Conservation (phyloP, 37 sponge, comb jelly and placozoan species). For the Beroe ovata region DNA sequence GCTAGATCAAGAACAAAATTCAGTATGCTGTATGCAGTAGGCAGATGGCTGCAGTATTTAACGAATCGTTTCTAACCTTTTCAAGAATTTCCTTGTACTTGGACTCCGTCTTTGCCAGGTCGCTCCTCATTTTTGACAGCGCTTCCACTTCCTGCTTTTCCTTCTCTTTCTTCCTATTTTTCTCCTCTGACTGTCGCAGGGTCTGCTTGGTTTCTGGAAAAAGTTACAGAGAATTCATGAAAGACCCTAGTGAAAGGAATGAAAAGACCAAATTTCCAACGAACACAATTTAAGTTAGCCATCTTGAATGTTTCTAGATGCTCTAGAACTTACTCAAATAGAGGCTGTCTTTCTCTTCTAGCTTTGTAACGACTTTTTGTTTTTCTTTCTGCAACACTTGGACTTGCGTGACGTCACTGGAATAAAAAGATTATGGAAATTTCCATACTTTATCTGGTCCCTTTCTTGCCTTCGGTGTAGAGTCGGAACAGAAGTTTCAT, state of each 20-base stretch:
- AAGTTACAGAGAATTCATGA: no score
- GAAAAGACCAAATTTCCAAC: no score
- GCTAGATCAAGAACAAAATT: no score
- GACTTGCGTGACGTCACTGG: slow-evolving; percentile 30
- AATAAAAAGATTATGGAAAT: no score
- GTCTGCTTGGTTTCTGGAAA: slow-evolving; percentile 47
- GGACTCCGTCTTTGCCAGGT: slow-evolving; percentile 22
- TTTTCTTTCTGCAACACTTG: slow-evolving; percentile 50
- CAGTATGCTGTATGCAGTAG: no score
- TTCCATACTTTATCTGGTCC: no score
- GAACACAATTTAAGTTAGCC: no score
- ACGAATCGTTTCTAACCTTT: background rate
- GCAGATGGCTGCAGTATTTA: no score
- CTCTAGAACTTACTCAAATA: slow-evolving; percentile 59
- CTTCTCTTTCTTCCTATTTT: slow-evolving; percentile 62
- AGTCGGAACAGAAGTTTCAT: no score
- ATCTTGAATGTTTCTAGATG: no score
- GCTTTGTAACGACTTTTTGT: slow-evolving; percentile 37
- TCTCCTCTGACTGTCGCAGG: slow-evolving; percentile 57
- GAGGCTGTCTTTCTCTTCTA: slow-evolving; percentile 48
- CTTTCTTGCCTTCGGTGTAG: no score
- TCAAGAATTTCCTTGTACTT: slow-evolving; percentile 34
- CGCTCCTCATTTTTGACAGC: background rate
- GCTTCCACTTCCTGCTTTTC: slow-evolving; percentile 41
- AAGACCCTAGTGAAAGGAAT: no score